Evolutionary conservation across 1,140 invertebrate genomes (phyloP).

Genomic region (Drosophila malerkotliana): DNA sequence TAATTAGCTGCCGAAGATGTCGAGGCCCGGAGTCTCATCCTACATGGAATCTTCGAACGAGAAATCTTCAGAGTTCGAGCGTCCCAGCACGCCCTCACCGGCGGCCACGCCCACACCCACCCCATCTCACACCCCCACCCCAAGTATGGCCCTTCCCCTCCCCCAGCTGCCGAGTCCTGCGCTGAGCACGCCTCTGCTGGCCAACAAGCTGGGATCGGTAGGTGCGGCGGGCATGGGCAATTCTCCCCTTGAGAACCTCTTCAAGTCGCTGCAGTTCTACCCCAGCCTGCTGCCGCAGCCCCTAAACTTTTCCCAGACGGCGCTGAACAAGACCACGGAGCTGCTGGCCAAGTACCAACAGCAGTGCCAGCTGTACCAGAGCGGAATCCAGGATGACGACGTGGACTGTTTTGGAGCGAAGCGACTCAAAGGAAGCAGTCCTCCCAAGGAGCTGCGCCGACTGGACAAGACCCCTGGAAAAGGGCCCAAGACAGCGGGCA

Average conservation of each 20-base stretch:
- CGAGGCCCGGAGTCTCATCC: constrained; percentile 23
- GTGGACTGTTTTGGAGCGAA: constrained; percentile 58
- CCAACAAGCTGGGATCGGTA: constrained; percentile 63
- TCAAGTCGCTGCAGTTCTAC: constrained; percentile 82
- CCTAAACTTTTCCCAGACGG: constrained; percentile 81
- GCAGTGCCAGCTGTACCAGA: constrained; percentile 79
- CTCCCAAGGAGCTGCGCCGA: constrained; percentile 72
- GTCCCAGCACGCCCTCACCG: constrained; percentile 53
- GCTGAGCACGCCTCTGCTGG: constrained; percentile 52
- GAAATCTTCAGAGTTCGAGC: constrained; percentile 53
- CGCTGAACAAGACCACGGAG: constrained; percentile 77
- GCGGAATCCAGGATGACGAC: constrained; percentile 54
- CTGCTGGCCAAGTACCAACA: constrained; percentile 82
- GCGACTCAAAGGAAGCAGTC: constrained; percentile 50
- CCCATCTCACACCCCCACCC: constrained; percentile 47
- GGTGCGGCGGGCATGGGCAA: constrained; percentile 19
- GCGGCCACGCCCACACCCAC: constrained; percentile 38
- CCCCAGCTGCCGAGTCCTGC: constrained; percentile 53
- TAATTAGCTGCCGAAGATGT: constrained; percentile 57
- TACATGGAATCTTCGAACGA: constrained; percentile 49
- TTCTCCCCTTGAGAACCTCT: constrained; percentile 79
- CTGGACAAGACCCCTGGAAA: constrained; percentile 76
- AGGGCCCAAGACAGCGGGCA: constrained; percentile 45
- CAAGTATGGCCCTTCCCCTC: constrained; percentile 43
- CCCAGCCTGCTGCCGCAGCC: constrained; percentile 79